Base-by-base conservation (phyloP, 2,797 vertebrate genomes). In the Siniperca obscura region DNA sequence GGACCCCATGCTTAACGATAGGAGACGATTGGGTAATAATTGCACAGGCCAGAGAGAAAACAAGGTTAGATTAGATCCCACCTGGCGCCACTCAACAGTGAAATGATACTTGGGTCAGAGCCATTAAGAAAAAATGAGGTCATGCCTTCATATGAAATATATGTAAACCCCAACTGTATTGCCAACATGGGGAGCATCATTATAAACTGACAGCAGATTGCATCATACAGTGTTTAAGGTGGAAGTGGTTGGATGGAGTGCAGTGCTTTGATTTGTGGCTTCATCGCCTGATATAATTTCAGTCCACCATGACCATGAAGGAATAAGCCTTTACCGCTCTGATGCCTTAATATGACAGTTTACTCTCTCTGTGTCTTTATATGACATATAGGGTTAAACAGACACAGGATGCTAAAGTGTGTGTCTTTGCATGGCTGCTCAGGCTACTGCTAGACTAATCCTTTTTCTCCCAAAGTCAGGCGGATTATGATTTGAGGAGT, bases 401-500 rank as follows among this genome's bases (percentile, higher is more conserved):
- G 55, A 78, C 76, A 46, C 65, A 69, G 10, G 77, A 81, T 76
- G 75, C 78, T 70, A 64, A 81, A 67, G 65, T 7, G 50, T 77
- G 68, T 46, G 70, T 17, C 81, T 75, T 62, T 70, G 88, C 86
- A 48, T 77, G 76, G 66, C 70, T 82, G 73, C 84, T 73, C 80
- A 57, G 59, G 52, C 85, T 78, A 74, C 84, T 27, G 55, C 70
- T 52, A 42, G 76, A 70, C 86, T 90, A 92, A 93, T 92, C 89
- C 85, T 53, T 88, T 84, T 88, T 83, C 78, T 87, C 84, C 76
- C 89, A 83, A 90, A 93, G 88, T 92, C 86, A 88, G 86, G 75
- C 44, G 86, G 91, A 89, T 93, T 91, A 91, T 82, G 86, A 90
- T 86, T 89, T 79, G 83, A 92, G 81, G 86, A 87, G 74, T 62